phyloP scores from a whole-genome alignment of 92 coral and sea anemone species.

The Epizoanthus rinbou region DNA sequence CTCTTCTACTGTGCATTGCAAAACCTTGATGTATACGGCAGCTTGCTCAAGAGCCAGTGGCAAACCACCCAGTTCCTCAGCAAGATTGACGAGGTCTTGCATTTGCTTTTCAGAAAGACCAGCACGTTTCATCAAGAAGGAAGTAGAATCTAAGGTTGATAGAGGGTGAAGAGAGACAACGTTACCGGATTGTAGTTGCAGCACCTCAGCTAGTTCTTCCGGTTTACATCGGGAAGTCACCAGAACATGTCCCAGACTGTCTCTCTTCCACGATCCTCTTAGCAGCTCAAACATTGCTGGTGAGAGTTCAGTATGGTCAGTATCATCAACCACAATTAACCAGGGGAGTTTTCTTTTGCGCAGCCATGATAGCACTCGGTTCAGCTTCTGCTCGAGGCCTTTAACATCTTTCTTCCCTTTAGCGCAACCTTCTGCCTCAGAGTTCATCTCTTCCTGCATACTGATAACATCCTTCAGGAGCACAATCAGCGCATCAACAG shows the following conservation, averaged over 20 bases:
- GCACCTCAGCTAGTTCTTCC: slow-evolving; percentile 8
- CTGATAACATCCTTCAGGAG: neutral
- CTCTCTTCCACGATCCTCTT: slow-evolving; percentile 22
- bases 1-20: slow-evolving; percentile 20
- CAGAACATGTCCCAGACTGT: neutral
- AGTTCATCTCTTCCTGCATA: neutral
- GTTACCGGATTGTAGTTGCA: neutral
- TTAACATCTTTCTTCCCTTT: neutral
- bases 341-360: slow-evolving; percentile 16
- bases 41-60: slow-evolving; percentile 72
- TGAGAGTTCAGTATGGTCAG: slow-evolving; percentile 17
- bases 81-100: slow-evolving; percentile 14
- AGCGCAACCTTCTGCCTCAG: neutral
- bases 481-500: neutral
- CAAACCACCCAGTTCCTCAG: slow-evolving; percentile 51
- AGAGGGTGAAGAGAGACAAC: slow-evolving; percentile 10
- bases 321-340: slow-evolving; percentile 17
- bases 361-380: slow-evolving; percentile 7
- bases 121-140: slow-evolving; percentile 1
- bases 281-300: slow-evolving; percentile 22
- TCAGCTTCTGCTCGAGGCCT: neutral
- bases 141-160: neutral
- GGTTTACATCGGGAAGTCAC: slow-evolving; percentile 35
- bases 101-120: neutral
- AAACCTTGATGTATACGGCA: slow-evolving; percentile 37